Percentiles rank a stretch among this genome's conserved stretches.
Evolutionary conservation across 2,113 vertebrate species (phyloP).

Genomic region (Micromys minutus): DNA sequence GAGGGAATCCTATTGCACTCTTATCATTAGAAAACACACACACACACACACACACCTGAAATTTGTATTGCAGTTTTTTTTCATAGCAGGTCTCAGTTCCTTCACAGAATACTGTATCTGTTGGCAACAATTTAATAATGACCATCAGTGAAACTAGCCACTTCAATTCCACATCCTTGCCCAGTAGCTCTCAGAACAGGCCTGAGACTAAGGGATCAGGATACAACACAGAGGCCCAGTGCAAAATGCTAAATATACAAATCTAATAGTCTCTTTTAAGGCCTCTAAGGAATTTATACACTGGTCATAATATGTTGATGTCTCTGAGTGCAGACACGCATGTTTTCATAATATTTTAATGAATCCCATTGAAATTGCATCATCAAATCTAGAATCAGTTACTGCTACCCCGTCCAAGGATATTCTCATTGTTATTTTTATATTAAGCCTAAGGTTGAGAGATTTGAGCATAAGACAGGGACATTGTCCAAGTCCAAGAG

Average conservation of each 20-base stretch:
- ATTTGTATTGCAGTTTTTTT: not conserved
- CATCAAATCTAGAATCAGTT: not conserved
- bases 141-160: not conserved
- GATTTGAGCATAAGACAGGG: not conserved
- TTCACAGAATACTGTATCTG: not conserved
- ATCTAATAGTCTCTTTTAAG: not conserved
- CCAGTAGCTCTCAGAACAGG: not conserved
- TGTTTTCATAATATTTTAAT: conserved; percentile 33
- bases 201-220: not conserved
- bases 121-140: not conserved
- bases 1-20: not conserved
- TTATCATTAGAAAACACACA: not conserved
- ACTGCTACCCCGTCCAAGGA: not conserved
- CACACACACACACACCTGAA: no score
- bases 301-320: not conserved
- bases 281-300: conserved; percentile 7
- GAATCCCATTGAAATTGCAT: not conserved
- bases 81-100: not conserved
- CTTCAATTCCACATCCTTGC: not conserved
- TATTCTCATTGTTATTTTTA: not conserved
- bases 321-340: rapidly evolving
- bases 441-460: not conserved
- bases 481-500: not conserved
- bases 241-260: not conserved
- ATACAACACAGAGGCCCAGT: not conserved